Evolutionary conservation across 2,888 invertebrate genomes (phyloP).

Genomic region (Melanargia galathea): DNA sequence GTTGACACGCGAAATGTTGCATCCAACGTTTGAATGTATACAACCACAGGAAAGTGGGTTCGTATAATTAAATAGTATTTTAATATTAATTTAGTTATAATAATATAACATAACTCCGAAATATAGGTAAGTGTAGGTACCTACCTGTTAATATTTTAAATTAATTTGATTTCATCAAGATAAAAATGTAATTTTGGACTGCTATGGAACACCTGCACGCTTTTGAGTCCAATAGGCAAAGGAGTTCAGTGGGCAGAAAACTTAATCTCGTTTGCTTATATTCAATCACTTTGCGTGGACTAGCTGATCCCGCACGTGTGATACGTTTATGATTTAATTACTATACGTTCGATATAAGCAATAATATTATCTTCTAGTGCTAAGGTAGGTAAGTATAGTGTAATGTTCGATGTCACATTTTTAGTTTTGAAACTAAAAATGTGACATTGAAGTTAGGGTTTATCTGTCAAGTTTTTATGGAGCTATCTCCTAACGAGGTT

Average conservation of each 20-base stretch:
- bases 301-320: slow-evolving; percentile 39
- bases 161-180: slow-evolving; percentile 2
- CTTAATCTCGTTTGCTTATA: slow-evolving; percentile 42
- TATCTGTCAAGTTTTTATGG: too few species aligned
- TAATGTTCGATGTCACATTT: too few species aligned
- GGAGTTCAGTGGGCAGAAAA: slow-evolving; percentile 40
- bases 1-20: too few species aligned
- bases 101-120: neutral
- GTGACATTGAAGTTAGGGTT: too few species aligned
- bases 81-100: too few species aligned
- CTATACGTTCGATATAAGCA: neutral
- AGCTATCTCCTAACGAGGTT: too few species aligned
- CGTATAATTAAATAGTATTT: too few species aligned
- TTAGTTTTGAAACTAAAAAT: too few species aligned
- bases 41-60: too few species aligned
- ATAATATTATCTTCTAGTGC: too few species aligned
- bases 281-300: slow-evolving; percentile 36
- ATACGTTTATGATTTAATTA: slow-evolving; percentile 33
- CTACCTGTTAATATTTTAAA: neutral
- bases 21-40: too few species aligned
- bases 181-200: slow-evolving; percentile 9
- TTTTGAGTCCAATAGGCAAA: slow-evolving; percentile 20
- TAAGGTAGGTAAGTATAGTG: too few species aligned
- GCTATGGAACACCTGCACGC: slow-evolving; percentile 27
- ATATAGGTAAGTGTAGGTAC: neutral